These are phyloP conservation scores for Choristoneura rosaceana DNA, from an alignment of 2,888 invertebrate genomes.

Conservation along the genomic window DNA sequence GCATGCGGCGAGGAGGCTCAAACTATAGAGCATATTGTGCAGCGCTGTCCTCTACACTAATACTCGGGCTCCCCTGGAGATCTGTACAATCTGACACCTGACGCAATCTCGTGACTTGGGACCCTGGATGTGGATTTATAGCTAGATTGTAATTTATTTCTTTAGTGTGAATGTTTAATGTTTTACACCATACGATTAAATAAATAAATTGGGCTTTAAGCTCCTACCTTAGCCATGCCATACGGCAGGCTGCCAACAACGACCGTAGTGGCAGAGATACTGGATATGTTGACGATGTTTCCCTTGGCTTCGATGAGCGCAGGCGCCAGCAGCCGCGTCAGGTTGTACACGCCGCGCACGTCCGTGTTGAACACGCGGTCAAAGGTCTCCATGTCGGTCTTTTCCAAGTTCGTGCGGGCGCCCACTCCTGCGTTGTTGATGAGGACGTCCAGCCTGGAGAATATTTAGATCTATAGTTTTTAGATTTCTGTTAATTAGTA, in stretches of 20 bases:
- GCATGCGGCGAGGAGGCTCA: too few relatives aligned
- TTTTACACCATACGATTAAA: too few relatives aligned
- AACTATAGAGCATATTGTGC: too few relatives aligned
- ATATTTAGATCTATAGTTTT: not conserved
- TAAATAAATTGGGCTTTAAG: too few relatives aligned
- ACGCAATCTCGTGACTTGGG: too few relatives aligned
- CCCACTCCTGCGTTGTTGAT: slow-evolving; percentile 83
- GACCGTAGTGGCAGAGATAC: slow-evolving; percentile 87
- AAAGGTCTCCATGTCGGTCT: slow-evolving; percentile 44
- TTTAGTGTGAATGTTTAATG: too few relatives aligned
- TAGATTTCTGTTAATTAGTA: not conserved
- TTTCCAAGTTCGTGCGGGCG: slow-evolving; percentile 55
- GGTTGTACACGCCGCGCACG: slow-evolving; percentile 79
- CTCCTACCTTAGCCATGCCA: slow-evolving; percentile 91
- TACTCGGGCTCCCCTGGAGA: too few relatives aligned
- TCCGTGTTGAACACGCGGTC: slow-evolving; percentile 86
- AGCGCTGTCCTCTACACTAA: too few relatives aligned
- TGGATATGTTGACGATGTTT: slow-evolving; percentile 89
- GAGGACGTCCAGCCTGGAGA: slow-evolving; percentile 60
- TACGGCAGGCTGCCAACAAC: slow-evolving; percentile 93
- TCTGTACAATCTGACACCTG: too few relatives aligned
- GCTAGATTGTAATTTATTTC: too few relatives aligned
- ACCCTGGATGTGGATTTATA: too few relatives aligned
- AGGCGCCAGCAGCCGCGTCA: slow-evolving; percentile 87
- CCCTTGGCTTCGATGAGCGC: slow-evolving; percentile 85